Evolutionary conservation across 2,888 invertebrate species (phyloP).

Genomic region (Nysson spinosus): DNA sequence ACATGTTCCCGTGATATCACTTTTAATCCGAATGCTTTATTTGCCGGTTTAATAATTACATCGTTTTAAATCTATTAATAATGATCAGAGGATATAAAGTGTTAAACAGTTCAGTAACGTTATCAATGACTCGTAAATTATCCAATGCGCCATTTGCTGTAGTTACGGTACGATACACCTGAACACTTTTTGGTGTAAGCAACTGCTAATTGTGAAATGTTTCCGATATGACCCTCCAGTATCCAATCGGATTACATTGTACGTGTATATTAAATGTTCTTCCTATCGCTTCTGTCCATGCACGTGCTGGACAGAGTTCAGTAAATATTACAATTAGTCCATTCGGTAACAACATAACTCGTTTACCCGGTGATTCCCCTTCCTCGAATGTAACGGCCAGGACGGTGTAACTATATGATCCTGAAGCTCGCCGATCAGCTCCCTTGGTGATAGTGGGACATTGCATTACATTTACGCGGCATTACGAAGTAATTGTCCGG

Average conservation of each 20-base stretch:
- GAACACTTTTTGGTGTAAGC: background rate
- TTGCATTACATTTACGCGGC: constrained; percentile 45
- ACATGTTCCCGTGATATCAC: no score
- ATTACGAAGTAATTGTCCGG: constrained; percentile 51
- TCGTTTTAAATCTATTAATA: no score
- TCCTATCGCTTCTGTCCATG: constrained; percentile 6
- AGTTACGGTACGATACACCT: background rate
- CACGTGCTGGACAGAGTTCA: constrained; percentile 12
- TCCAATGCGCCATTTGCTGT: background rate
- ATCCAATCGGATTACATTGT: constrained; percentile 28
- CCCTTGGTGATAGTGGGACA: constrained; percentile 43
- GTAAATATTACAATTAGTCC: constrained; percentile 58
- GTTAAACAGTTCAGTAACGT: no score
- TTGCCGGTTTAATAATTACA: no score
- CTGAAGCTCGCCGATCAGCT: constrained; percentile 29
- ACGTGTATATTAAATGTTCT: constrained; percentile 9
- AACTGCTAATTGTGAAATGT: constrained; percentile 22
- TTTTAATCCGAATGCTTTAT: no score
- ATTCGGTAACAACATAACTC: constrained; percentile 59
- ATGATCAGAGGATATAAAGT: no score
- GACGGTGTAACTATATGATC: constrained; percentile 10
- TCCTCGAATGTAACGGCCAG: constrained; percentile 19
- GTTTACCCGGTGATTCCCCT: constrained; percentile 49
- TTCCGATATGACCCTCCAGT: background rate
- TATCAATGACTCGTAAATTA: background rate